Percentiles rank a stretch among this genome's conserved stretches.
Evolutionary conservation across 2,113 vertebrate species (phyloP).

Genomic region (Phalacrocorax brasilianus): DNA sequence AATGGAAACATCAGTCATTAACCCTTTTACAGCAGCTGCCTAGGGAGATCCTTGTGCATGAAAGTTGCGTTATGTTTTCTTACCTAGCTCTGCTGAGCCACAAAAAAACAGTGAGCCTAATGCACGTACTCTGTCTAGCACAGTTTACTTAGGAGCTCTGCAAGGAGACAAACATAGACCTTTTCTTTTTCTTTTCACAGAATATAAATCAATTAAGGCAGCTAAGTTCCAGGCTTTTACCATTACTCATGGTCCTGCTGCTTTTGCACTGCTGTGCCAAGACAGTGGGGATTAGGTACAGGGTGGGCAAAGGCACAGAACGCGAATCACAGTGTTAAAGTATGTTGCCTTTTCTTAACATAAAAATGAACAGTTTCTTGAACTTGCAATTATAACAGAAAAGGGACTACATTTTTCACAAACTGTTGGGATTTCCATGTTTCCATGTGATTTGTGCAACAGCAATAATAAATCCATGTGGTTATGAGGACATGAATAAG

Average conservation of each 20-base stretch:
- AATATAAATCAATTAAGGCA: conserved; percentile 26
- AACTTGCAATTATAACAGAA: neutral
- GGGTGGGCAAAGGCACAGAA: neutral
- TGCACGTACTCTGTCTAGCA: neutral
- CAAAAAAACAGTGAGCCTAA: neutral
- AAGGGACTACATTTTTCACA: neutral
- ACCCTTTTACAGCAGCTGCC: conserved; percentile 69
- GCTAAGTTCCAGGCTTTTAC: conserved; percentile 31
- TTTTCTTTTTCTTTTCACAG: neutral
- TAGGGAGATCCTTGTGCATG: conserved; percentile 37
- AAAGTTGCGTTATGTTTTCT: conserved; percentile 1
- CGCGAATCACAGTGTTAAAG: neutral
- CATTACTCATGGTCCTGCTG: neutral
- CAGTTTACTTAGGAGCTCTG: conserved; percentile 18
- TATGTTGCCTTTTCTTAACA: neutral
- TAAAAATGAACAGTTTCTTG: neutral
- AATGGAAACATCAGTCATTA: conserved; percentile 74
- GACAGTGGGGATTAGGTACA: neutral
- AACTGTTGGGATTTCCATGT: neutral
- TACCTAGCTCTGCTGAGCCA: neutral
- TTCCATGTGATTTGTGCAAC: neutral
- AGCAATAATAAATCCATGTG: neutral
- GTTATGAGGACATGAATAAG: neutral
- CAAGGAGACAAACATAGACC: neutral
- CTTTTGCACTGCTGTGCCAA: conserved; percentile 39